phyloP scores from a whole-genome alignment of 2,888 invertebrate genomes.

The Reticulitermes lucifugus region DNA sequence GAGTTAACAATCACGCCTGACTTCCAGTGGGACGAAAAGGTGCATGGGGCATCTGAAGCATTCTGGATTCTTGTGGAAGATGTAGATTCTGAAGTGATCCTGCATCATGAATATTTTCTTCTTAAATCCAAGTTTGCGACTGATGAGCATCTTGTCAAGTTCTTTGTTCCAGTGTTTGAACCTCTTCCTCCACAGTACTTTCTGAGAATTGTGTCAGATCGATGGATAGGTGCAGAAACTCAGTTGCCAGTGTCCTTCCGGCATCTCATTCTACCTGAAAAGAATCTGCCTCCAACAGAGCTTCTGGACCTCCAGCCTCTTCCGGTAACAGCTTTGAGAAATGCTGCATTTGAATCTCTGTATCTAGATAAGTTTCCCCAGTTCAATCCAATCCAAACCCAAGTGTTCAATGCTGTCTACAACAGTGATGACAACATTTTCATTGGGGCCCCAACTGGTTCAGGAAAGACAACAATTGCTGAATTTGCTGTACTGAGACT shows the following conservation, averaged over 20 bases:
- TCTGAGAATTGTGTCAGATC: conserved; percentile 87
- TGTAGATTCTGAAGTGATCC: conserved; percentile 86
- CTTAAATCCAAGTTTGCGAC: conserved; percentile 93
- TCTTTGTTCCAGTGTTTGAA: conserved; percentile 98
- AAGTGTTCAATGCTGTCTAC: conserved; percentile 98
- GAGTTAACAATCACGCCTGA: conserved; percentile 98
- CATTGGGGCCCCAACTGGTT: conserved; percentile 92
- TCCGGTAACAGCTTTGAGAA: conserved; percentile 92
- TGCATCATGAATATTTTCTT: conserved; percentile 96
- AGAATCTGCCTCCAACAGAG: conserved; percentile 98
- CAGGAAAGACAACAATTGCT: conserved; percentile 93
- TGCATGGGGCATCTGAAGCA: conserved; percentile 80
- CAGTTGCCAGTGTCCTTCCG: conserved; percentile 97
- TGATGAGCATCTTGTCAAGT: conserved; percentile 96
- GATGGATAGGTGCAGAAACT: conserved; percentile 96
- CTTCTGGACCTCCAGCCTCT: conserved; percentile 96
- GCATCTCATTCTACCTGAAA: conserved; percentile 96
- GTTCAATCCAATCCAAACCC: conserved; percentile 99
- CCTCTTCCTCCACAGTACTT: conserved; percentile 99
- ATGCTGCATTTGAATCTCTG: conserved; percentile 85
- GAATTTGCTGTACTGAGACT: conserved; percentile 95
- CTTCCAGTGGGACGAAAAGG: conserved; percentile 99
- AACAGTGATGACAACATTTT: conserved; percentile 99
- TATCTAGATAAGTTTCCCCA: conserved; percentile 90
- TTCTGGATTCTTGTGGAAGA: conserved; percentile 92